Evolutionary conservation across 2,888 invertebrate genomes (phyloP).

Genomic region (Strigamia crassipes): DNA sequence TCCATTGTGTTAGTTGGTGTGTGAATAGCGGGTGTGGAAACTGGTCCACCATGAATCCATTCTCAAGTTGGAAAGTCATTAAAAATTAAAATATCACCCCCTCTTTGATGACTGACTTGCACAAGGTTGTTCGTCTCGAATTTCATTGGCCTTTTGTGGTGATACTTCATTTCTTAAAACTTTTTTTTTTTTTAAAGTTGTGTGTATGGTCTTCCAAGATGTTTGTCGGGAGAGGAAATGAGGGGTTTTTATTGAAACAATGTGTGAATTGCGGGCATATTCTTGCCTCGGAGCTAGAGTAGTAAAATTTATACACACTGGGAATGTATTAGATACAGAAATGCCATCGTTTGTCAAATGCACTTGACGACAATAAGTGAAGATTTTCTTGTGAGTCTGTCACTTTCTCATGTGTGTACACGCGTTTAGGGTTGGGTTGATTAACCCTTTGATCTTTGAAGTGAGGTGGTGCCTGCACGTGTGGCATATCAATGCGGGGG

Average conservation of each 20-base stretch:
- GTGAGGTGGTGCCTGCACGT: constrained; percentile 40
- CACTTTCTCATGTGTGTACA: constrained; percentile 30
- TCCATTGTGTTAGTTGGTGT: constrained; percentile 30
- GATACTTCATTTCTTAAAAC: not conserved
- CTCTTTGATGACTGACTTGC: constrained; percentile 23
- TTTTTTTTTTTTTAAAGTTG: not conserved
- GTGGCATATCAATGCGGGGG: constrained; percentile 38
- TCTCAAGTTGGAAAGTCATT: constrained; percentile 22
- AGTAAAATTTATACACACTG: not conserved
- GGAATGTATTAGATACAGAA: not conserved
- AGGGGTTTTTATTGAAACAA: not conserved
- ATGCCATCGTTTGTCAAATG: not conserved
- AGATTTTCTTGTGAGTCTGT: constrained; percentile 1
- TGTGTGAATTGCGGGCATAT: constrained; percentile 17
- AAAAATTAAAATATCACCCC: constrained; percentile 28
- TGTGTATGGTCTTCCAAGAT: not conserved
- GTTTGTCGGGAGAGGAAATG: no score
- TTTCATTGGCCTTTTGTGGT: not conserved
- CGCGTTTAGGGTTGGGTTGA: constrained; percentile 36
- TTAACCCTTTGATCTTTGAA: constrained; percentile 38
- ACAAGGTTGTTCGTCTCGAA: constrained; percentile 6
- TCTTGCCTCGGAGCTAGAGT: not conserved
- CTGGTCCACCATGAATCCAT: constrained; percentile 35
- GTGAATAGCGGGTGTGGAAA: constrained; percentile 40
- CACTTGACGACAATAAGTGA: constrained; percentile 2